These are phyloP conservation scores for Ommatoiulus sabulosus DNA, from an alignment of 2,888 invertebrate species.

Conservation along the genomic window DNA sequence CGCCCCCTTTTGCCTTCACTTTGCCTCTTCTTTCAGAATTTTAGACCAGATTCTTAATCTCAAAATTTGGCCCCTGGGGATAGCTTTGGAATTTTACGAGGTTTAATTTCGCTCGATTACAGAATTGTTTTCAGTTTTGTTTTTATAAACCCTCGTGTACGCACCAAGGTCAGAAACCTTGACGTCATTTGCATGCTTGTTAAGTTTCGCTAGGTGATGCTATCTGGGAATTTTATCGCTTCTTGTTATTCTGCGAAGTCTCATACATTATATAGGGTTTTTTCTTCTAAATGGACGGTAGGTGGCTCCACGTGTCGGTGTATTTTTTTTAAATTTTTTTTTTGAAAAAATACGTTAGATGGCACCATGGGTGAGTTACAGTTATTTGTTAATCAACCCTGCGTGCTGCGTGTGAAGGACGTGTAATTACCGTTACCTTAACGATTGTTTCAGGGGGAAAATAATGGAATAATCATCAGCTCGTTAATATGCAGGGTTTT, in stretches of 20 bases:
- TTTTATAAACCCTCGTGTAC: not conserved
- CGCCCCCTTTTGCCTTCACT: conserved; percentile 15
- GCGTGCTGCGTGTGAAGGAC: not conserved
- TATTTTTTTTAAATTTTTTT: not conserved
- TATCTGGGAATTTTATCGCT: no score
- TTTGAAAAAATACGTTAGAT: not conserved
- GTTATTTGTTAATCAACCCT: not conserved
- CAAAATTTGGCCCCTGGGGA: not conserved
- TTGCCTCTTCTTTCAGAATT: not conserved
- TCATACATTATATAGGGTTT: no score
- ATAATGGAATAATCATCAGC: conserved; percentile 13
- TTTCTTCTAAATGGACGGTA: no score
- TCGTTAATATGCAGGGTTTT: not conserved
- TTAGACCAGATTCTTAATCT: not conserved
- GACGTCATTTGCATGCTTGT: not conserved
- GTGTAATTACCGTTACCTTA: not conserved
- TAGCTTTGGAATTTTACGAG: not conserved
- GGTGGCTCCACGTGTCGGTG: no score
- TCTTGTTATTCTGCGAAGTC: no score
- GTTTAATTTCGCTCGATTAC: conserved; percentile 7
- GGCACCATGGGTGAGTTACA: no score
- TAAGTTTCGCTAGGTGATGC: no score
- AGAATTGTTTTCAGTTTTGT: not conserved
- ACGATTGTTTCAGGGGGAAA: not conserved
- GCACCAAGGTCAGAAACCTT: not conserved